These are phyloP conservation scores for Drosophila conformis DNA, from an alignment of 2,888 invertebrate genomes.

Conservation along the genomic window DNA sequence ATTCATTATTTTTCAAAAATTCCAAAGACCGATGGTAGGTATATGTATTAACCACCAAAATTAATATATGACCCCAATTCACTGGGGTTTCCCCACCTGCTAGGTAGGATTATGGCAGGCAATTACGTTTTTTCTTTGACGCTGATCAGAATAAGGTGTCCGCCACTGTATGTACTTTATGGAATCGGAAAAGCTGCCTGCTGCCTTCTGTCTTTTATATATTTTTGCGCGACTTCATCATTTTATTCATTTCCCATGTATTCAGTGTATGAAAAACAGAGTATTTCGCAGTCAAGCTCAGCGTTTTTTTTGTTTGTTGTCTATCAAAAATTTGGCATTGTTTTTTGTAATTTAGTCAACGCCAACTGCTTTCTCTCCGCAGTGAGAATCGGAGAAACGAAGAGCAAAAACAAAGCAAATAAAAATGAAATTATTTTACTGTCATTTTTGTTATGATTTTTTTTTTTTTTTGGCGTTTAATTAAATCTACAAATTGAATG, in stretches of 20 bases:
- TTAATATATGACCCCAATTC: too few relatives aligned
- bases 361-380: constrained; percentile 66
- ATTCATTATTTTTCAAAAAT: too few relatives aligned
- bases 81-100: too few relatives aligned
- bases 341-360: constrained; percentile 31
- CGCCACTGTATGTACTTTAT: not conserved
- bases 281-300: constrained; percentile 13
- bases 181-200: not conserved
- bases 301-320: not conserved
- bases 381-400: constrained; percentile 61
- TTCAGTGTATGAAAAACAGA: not conserved
- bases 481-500: constrained; percentile 26
- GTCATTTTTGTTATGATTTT: not conserved
- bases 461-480: constrained; percentile 5
- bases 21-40: too few relatives aligned
- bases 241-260: too few relatives aligned
- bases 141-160: too few relatives aligned
- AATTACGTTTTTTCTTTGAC: too few relatives aligned
- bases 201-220: not conserved
- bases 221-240: not conserved
- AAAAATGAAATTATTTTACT: constrained; percentile 42
- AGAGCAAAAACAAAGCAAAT: constrained; percentile 36
- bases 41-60: too few relatives aligned
- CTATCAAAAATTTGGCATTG: constrained; percentile 38
- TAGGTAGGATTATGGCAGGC: too few relatives aligned